Evolutionary conservation across 2,113 vertebrate species (phyloP).

Genomic region (Melanerpes aurifrons): DNA sequence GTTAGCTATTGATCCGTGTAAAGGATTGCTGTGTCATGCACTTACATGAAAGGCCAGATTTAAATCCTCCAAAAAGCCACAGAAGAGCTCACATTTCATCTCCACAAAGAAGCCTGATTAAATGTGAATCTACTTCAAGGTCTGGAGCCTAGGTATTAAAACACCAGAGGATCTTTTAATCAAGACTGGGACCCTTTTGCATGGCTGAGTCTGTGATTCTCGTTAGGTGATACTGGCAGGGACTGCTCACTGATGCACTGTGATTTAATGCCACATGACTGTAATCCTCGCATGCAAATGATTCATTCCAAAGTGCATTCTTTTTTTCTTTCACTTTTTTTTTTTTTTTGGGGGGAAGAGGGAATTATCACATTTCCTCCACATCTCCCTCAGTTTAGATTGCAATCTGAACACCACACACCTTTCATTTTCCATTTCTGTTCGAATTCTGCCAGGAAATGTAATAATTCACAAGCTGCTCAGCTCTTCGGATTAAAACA

Average conservation of each 20-base stretch:
- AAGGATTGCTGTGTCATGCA: constrained; percentile 58
- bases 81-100: constrained; percentile 32
- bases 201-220: neutral
- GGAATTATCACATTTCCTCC: neutral
- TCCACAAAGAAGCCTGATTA: constrained; percentile 54
- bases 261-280: constrained; percentile 18
- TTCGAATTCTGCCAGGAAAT: neutral
- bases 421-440: neutral
- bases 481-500: constrained; percentile 55
- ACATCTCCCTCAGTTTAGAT: neutral
- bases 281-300: constrained; percentile 29
- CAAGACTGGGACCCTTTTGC: constrained; percentile 14
- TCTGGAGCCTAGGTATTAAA: constrained; percentile 31
- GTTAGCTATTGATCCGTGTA: constrained; percentile 43
- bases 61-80: constrained; percentile 55
- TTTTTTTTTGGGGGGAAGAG: neutral
- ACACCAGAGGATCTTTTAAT: constrained; percentile 27
- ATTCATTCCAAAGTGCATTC: constrained; percentile 25
- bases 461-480: constrained; percentile 17
- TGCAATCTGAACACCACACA: neutral
- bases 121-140: constrained; percentile 52
- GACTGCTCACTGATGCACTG: constrained; percentile 25
- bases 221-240: neutral
- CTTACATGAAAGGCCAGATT: constrained; percentile 57
- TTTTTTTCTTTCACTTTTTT: constrained; percentile 23